Conservation (phyloP, 2,888 invertebrate genomes). For the Mesorhabditis spiculigera region DNA sequence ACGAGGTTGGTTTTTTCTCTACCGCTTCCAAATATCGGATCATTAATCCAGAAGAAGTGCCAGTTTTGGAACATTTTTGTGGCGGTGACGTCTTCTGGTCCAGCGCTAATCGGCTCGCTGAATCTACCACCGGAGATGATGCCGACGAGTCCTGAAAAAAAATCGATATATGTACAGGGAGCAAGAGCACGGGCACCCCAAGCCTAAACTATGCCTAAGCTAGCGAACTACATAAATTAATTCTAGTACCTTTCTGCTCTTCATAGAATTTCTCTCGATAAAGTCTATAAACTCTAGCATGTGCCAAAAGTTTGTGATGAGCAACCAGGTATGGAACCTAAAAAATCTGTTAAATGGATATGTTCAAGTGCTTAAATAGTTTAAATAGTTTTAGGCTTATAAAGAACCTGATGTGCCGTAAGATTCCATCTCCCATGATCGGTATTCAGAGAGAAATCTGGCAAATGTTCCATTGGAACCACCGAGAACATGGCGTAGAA, state of each 20-base stretch:
- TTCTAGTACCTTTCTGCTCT: slow-evolving; percentile 13
- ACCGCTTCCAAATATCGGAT: neutral
- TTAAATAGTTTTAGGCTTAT: neutral
- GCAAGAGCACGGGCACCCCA: no score
- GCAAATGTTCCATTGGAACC: slow-evolving; percentile 17
- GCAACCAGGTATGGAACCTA: slow-evolving; percentile 60
- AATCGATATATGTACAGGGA: no score
- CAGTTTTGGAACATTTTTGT: neutral
- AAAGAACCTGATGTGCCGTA: neutral
- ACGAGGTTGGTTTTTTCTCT: neutral
- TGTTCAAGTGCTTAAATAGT: neutral
- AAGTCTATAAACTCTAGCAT: slow-evolving; percentile 69
- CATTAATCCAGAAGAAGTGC: neutral
- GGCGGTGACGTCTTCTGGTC: slow-evolving; percentile 10
- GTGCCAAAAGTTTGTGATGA: slow-evolving; percentile 70
- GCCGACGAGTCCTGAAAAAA: slow-evolving; percentile 15
- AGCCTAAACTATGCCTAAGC: neutral
- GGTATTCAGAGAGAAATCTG: neutral
- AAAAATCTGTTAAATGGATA: neutral
- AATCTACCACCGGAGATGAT: slow-evolving; percentile 21
- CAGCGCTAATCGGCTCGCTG: slow-evolving; percentile 16
- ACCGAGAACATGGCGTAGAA: slow-evolving; percentile 31
- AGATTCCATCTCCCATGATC: neutral
- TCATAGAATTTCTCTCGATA: slow-evolving; percentile 67
- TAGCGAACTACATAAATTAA: neutral